Evolutionary conservation across 2,797 vertebrate species (phyloP).

Genomic region (Harpagifer antarcticus): DNA sequence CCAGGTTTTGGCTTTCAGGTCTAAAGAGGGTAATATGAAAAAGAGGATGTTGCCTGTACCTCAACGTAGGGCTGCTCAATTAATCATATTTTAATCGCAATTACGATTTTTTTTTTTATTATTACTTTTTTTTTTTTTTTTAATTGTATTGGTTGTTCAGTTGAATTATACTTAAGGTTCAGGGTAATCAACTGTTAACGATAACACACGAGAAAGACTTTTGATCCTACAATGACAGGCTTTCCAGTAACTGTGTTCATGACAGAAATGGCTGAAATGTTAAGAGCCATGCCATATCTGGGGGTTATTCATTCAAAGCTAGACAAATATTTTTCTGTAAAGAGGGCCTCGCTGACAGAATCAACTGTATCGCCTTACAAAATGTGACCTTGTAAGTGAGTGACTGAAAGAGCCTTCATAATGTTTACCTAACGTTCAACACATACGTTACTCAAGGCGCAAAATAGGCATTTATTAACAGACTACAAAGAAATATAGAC

Average conservation of each 20-base stretch:
- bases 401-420: background rate
- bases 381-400: constrained; percentile 37
- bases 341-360: constrained; percentile 29
- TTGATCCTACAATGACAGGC: constrained; percentile 3
- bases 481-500: background rate
- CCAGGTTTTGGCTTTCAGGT: constrained; percentile 29
- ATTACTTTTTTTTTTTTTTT: too few species aligned
- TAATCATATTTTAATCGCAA: too few species aligned
- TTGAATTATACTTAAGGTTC: too few species aligned
- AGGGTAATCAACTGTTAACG: too few species aligned
- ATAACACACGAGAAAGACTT: constrained; percentile 19
- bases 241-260: constrained; percentile 7
- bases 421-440: constrained; percentile 31
- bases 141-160: too few species aligned
- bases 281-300: constrained; percentile 24
- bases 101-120: too few species aligned
- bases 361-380: constrained; percentile 43
- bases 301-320: constrained; percentile 19
- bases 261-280: constrained; percentile 43
- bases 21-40: background rate
- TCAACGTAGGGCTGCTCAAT: background rate
- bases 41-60: background rate
- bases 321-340: constrained; percentile 27
- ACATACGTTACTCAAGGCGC: background rate
- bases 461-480: background rate